Percentiles rank a stretch among this genome's conserved stretches.
Conservation (phyloP, 2,797 vertebrate species). For the Silurus aristotelis region DNA sequence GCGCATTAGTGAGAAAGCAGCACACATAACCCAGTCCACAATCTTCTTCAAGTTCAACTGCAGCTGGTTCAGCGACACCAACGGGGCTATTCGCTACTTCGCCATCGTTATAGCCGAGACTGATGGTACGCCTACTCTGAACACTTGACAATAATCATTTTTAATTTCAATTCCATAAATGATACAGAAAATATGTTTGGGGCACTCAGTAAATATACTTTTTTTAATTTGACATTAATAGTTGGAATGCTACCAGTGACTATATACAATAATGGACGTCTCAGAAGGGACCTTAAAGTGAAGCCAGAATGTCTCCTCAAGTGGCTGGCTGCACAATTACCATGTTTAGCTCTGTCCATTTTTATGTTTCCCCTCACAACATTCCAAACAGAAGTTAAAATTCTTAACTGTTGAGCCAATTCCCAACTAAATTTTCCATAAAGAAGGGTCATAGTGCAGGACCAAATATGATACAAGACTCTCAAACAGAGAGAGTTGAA, state of each 20-base stretch:
- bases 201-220: no score
- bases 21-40: constrained; percentile 84
- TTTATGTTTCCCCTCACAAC: neutral
- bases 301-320: neutral
- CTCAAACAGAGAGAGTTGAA: no score
- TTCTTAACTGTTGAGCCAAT: no score
- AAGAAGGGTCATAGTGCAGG: no score
- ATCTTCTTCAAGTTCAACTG: constrained; percentile 96
- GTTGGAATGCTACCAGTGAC: neutral
- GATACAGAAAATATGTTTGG: neutral
- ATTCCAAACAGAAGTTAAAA: no score
- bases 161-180: neutral
- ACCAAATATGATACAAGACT: no score
- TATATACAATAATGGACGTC: neutral
- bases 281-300: neutral
- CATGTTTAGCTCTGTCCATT: neutral
- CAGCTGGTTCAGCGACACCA: constrained; percentile 95
- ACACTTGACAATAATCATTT: neutral
- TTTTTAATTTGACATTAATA: no score
- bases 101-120: constrained; percentile 87
- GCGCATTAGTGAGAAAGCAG: constrained; percentile 79
- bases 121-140: constrained; percentile 73
- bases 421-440: no score
- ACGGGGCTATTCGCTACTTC: constrained; percentile 89
- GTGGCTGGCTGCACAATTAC: neutral